phyloP scores from a whole-genome alignment of 2,113 vertebrate genomes.

The Gallinago paraguaiae region DNA sequence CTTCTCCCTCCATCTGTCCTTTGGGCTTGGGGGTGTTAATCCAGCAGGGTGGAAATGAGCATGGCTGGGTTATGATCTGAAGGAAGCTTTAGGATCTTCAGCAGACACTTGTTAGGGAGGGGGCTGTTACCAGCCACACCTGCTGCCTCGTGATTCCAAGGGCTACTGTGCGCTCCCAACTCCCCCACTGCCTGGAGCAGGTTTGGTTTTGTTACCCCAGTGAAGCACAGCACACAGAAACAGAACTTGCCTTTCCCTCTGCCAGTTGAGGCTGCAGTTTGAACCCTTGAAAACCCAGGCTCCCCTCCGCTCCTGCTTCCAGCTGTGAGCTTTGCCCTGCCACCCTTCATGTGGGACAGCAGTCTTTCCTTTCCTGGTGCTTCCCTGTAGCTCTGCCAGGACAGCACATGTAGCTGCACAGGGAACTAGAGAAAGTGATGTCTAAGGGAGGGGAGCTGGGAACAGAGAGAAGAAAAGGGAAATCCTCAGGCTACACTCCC shows the following conservation, averaged over 20 bases:
- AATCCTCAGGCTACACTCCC: background rate
- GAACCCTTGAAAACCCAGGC: background rate
- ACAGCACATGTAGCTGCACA: background rate
- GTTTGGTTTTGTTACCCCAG: background rate
- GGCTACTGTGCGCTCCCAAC: background rate
- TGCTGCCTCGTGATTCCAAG: background rate
- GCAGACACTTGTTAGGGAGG: background rate
- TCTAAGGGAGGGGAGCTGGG: background rate
- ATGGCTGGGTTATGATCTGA: background rate
- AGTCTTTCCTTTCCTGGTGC: background rate
- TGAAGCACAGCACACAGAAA: background rate
- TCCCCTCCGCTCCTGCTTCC: background rate
- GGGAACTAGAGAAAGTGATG: background rate
- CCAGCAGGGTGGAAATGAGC: background rate
- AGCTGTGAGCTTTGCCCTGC: background rate
- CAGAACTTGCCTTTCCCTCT: background rate
- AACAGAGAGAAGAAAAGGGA: background rate
- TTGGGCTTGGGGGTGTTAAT: background rate
- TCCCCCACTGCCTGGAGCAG: accelerated
- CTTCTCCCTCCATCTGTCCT: background rate
- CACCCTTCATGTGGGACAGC: accelerated
- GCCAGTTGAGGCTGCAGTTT: background rate
- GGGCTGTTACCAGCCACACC: background rate
- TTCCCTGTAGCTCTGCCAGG: background rate
- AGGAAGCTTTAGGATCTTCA: background rate